Evolutionary conservation across 2,797 vertebrate species (phyloP).

Genomic region (Varecia variegata): DNA sequence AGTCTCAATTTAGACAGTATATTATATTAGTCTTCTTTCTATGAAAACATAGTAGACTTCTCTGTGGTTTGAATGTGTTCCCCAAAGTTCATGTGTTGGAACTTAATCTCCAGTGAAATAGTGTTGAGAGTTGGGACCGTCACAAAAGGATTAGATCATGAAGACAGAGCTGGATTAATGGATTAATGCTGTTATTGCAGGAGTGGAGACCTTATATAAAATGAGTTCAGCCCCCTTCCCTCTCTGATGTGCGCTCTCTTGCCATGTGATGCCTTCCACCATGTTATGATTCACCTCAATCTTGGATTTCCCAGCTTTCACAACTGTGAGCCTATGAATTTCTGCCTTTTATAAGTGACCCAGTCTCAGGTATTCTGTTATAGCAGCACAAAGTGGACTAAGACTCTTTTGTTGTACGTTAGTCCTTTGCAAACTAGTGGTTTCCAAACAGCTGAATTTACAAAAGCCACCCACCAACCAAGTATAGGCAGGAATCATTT

Average conservation of each 20-base stretch:
- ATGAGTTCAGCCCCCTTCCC: not conserved
- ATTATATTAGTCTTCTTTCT: not conserved
- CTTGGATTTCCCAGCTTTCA: not conserved
- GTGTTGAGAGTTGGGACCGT: not conserved
- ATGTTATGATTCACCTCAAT: not conserved
- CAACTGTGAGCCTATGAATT: not conserved
- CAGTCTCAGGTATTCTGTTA: not conserved
- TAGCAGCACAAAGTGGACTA: not conserved
- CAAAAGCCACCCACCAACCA: not conserved
- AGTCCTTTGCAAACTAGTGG: not conserved
- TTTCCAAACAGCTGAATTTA: conserved; percentile 14
- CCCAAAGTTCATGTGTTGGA: not conserved
- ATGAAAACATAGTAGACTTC: not conserved
- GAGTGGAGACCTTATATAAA: not conserved
- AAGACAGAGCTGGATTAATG: not conserved
- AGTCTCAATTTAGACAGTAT: not conserved
- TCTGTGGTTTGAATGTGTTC: not conserved
- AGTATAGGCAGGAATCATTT: not conserved
- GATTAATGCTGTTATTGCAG: not conserved
- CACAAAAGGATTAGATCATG: not conserved
- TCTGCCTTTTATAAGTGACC: not conserved
- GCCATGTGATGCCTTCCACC: not conserved
- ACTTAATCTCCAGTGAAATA: not conserved
- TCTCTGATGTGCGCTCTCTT: not conserved
- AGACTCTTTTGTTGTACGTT: not conserved